phyloP scores from a whole-genome alignment of 2,888 invertebrate genomes.

The Oxystoma pomonae region DNA sequence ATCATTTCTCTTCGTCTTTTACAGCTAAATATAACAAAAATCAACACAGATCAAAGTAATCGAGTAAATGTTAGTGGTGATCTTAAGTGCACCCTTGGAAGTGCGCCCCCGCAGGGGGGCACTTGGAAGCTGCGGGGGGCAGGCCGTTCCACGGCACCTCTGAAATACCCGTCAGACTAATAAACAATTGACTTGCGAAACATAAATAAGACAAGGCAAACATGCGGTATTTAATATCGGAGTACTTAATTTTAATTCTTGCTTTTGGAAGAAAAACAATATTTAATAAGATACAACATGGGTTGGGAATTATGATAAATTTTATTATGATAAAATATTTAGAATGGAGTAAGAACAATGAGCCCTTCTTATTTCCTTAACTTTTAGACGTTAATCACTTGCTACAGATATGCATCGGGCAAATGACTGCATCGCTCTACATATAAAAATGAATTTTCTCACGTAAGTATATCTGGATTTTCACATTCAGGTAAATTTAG shows the following conservation, averaged over 20 bases:
- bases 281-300: no score
- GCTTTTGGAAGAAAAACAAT: not conserved
- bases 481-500: no score
- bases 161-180: slow-evolving; percentile 38
- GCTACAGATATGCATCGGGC: no score
- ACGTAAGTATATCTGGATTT: no score
- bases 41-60: not conserved
- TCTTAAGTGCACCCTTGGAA: not conserved
- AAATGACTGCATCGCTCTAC: no score
- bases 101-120: slow-evolving; percentile 8
- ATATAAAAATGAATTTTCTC: no score
- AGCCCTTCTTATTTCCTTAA: no score
- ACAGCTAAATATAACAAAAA: not conserved
- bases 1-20: not conserved
- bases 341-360: no score
- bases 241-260: not conserved
- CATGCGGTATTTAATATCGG: not conserved
- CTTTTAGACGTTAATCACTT: no score
- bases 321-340: no score
- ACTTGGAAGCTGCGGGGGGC: slow-evolving; percentile 23
- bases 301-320: no score
- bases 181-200: slow-evolving; percentile 41
- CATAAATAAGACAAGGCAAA: slow-evolving; percentile 32
- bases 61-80: not conserved
- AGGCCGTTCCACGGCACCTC: slow-evolving; percentile 38